Base-by-base conservation (phyloP, 2,888 invertebrate genomes). In the Lymantria dispar region DNA sequence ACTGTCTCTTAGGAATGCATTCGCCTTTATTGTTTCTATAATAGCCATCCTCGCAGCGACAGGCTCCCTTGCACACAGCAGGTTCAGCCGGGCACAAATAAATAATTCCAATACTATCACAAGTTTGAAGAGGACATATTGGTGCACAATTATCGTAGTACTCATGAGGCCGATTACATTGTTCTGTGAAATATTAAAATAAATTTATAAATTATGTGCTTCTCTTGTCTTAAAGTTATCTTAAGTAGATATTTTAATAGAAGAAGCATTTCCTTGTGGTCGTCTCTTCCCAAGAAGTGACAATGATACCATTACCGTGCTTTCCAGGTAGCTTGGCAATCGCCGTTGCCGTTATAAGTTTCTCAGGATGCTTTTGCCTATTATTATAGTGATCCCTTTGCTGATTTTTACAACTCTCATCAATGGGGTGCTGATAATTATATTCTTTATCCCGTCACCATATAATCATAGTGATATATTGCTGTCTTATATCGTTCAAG, bases 111-210 rank as follows among this genome's bases (percentile, higher is more conserved):
- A 42, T 42, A 42, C 42, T 42, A 7, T 3, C 42, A 11, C 42
- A 42, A 10, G 42, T 42, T 29, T 42, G 42, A 22, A 61, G 63
- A 11, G 62, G 54, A 13, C 63, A 64, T 15, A 44, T 44, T 42
- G 47, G 46, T 13, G 56, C 45, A 30, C 63, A 64, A 1, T 50
- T 1, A 8, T 60, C 52, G 30, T 54, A 64, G n/a, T 52, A 11
- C 22, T 64, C 64, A 22, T 64, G 15, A n/a, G n/a, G n/a, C n/a
- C n/a, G n/a, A n/a, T n/a, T n/a, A n/a, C n/a, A n/a, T n/a, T n/a
- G n/a, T n/a, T n/a, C n/a, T n/a, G n/a, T n/a, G n/a, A n/a, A n/a
- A n/a, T n/a, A n/a, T n/a, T n/a, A n/a, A n/a, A n/a, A 0, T 38
- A 47, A n/a, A n/a, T 51, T 50, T 43, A 9, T 63, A 10, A 37